Evolutionary conservation across 2,113 vertebrate genomes (phyloP).

Genomic region (Cephalopterus ornatus): DNA sequence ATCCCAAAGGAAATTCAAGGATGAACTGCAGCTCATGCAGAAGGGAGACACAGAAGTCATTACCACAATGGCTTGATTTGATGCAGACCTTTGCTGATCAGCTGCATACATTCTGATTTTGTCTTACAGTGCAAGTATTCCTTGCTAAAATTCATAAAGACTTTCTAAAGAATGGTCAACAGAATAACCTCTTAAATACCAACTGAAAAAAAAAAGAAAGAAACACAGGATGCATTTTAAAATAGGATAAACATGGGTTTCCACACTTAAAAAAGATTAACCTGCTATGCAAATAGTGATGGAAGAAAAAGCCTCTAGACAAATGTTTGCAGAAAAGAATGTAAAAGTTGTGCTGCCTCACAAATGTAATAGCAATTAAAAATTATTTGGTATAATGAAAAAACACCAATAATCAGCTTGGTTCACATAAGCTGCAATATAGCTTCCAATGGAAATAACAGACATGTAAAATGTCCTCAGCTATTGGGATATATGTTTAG

Average conservation of each 20-base stretch:
- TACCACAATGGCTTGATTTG: background rate
- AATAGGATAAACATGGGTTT: background rate
- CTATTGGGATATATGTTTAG: background rate
- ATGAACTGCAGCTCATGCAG: background rate
- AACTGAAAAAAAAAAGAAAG: background rate
- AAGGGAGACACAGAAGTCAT: background rate
- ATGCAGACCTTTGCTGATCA: background rate
- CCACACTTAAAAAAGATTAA: background rate
- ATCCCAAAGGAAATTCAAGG: background rate
- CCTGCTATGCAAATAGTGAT: background rate
- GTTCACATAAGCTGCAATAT: background rate
- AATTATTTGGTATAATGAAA: background rate
- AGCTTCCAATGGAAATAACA: background rate
- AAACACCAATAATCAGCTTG: background rate
- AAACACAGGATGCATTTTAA: background rate
- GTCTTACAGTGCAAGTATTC: background rate
- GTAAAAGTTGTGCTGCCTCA: background rate
- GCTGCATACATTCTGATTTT: background rate
- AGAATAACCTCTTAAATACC: background rate
- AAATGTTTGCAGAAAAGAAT: background rate
- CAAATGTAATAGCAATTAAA: background rate
- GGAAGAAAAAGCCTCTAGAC: background rate
- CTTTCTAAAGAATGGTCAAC: background rate
- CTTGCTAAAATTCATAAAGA: background rate
- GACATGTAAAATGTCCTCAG: background rate